Evolutionary conservation across 2,888 invertebrate species (phyloP).

Genomic region (Sesia apiformis): DNA sequence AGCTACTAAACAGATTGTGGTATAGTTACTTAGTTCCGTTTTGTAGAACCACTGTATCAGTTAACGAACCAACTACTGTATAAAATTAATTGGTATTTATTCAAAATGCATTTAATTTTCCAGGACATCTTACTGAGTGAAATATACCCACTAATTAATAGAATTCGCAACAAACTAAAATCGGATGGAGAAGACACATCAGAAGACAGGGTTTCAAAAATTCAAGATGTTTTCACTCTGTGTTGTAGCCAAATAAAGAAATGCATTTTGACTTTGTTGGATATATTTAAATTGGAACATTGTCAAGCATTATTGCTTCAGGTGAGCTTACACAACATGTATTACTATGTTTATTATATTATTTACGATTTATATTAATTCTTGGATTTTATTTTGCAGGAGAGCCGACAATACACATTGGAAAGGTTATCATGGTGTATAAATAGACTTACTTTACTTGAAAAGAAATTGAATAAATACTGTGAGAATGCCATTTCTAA

Average conservation of each 20-base stretch:
- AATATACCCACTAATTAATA: slow-evolving; percentile 36
- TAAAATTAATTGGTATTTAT: not conserved
- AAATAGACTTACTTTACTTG: slow-evolving; percentile 33
- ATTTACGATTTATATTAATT: too few relatives aligned
- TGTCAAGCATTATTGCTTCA: not conserved
- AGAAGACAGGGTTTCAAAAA: slow-evolving; percentile 18
- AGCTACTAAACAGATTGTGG: slow-evolving; percentile 42
- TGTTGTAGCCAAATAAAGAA: slow-evolving; percentile 60
- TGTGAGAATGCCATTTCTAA: slow-evolving; percentile 2
- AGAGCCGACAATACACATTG: slow-evolving; percentile 45
- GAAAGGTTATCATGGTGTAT: slow-evolving; percentile 59
- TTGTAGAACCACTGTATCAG: not conserved
- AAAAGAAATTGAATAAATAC: slow-evolving; percentile 25
- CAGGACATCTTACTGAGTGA: slow-evolving; percentile 38
- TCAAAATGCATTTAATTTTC: slow-evolving; percentile 11
- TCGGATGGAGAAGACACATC: slow-evolving; percentile 11
- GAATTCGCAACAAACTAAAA: slow-evolving; percentile 31
- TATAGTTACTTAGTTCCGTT: slow-evolving; percentile 10
- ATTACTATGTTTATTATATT: slow-evolving; percentile 5
- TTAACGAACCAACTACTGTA: not conserved
- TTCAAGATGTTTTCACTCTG: slow-evolving; percentile 42
- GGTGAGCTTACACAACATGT: not conserved
- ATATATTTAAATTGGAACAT: slow-evolving; percentile 50
- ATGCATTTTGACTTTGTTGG: slow-evolving; percentile 43
- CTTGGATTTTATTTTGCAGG: slow-evolving; percentile 22